phyloP scores from a whole-genome alignment of 2,888 invertebrate genomes.

The Melipona beecheii region DNA sequence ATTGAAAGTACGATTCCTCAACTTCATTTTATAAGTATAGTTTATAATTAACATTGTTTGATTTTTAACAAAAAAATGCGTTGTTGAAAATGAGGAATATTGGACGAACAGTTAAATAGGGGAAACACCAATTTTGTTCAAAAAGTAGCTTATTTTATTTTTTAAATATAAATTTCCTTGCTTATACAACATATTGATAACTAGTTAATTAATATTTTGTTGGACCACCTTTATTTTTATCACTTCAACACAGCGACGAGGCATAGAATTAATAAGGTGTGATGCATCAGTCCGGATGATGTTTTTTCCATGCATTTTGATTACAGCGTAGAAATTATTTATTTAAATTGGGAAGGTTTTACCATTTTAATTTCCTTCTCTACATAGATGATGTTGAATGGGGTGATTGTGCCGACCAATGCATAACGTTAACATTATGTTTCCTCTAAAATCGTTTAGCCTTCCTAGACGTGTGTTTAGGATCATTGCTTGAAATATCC shows the following conservation, averaged over 20 bases:
- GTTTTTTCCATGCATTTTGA: slow-evolving; percentile 1
- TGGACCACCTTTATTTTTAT: neutral
- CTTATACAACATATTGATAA: neutral
- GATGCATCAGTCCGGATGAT: neutral
- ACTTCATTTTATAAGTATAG: no score
- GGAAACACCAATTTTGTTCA: no score
- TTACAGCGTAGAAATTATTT: neutral
- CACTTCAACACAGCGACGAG: neutral
- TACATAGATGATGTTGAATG: neutral
- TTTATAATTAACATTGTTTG: no score
- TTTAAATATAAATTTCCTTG: no score
- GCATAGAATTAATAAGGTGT: neutral
- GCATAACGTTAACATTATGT: neutral
- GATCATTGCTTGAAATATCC: slow-evolving; percentile 10
- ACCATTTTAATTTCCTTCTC: neutral
- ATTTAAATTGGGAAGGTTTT: neutral
- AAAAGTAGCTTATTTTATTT: no score
- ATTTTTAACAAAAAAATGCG: no score
- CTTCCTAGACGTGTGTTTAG: neutral
- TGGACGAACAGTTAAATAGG: no score
- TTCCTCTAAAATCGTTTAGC: neutral
- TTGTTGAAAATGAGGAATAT: no score
- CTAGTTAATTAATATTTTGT: slow-evolving; percentile 7
- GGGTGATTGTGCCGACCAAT: neutral
- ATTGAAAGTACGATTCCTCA: no score